Percentiles rank a stretch among this genome's conserved stretches.
Conservation (phyloP, 2,113 vertebrate species). For the Chlorodrepanis virens region DNA sequence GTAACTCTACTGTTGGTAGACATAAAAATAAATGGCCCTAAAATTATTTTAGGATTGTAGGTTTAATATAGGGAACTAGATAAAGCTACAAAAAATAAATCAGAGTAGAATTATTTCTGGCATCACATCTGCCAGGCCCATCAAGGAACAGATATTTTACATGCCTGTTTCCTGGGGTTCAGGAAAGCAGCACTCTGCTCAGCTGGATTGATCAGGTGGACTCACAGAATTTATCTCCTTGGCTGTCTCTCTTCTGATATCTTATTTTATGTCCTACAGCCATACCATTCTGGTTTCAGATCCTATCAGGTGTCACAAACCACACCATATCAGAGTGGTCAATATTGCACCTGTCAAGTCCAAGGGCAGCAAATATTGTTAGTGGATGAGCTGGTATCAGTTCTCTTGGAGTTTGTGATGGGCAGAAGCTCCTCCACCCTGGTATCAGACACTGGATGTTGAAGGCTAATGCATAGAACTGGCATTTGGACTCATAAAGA, state of each 20-base stretch:
- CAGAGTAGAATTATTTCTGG: conserved; percentile 51
- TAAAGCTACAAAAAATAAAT: conserved; percentile 60
- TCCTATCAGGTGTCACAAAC: conserved; percentile 35
- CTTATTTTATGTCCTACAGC: conserved; percentile 17
- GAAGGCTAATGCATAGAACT: background rate
- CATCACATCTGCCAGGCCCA: conserved; percentile 43
- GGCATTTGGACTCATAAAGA: background rate
- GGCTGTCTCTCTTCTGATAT: background rate
- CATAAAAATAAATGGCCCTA: conserved; percentile 70
- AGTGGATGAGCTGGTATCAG: background rate
- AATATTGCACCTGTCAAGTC: background rate
- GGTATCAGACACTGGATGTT: background rate
- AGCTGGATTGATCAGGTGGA: conserved; percentile 15
- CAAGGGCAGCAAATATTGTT: background rate
- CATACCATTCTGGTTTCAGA: background rate
- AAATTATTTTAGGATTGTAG: conserved; percentile 68
- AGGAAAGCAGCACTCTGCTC: background rate
- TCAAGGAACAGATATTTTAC: conserved; percentile 58
- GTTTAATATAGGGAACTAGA: conserved; percentile 62
- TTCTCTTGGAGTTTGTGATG: background rate
- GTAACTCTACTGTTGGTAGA: conserved; percentile 64
- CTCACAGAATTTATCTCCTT: conserved; percentile 31
- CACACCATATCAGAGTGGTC: background rate
- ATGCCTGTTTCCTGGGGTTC: conserved; percentile 24
- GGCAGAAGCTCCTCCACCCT: background rate